Percentiles rank a stretch among this genome's conserved stretches.
phyloP scores from a whole-genome alignment of 2,113 vertebrate genomes.

The Amphilophus citrinellus region DNA sequence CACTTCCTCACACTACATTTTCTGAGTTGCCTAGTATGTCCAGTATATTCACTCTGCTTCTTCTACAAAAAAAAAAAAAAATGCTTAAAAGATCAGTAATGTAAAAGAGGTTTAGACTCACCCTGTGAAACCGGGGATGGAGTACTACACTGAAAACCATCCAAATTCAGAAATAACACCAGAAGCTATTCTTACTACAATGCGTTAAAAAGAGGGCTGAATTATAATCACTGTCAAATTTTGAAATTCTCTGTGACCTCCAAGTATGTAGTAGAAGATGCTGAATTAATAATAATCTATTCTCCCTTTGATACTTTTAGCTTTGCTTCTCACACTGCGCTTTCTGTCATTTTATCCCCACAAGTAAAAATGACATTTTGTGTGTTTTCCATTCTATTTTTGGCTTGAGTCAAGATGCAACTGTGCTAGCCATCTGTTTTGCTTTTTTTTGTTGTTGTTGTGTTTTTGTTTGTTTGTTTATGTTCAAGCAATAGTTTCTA shows the following conservation, averaged over 20 bases:
- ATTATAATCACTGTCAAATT: not conserved
- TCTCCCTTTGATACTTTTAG: not conserved
- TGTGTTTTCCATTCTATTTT: constrained; percentile 6
- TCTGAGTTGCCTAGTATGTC: not conserved
- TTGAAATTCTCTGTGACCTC: not conserved
- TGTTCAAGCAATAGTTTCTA: not conserved
- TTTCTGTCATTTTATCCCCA: not conserved
- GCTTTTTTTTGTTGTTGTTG: not conserved
- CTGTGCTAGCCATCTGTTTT: constrained; percentile 26
- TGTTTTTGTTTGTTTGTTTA: not conserved
- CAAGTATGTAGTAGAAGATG: not conserved
- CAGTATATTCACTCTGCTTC: not conserved
- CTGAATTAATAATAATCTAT: constrained; percentile 9
- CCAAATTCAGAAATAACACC: not conserved
- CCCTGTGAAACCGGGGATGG: not conserved
- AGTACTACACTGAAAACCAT: too few relatives aligned
- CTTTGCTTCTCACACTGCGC: not conserved
- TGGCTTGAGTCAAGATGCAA: not conserved
- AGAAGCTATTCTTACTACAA: not conserved
- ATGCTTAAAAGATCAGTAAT: not conserved
- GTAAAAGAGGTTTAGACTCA: not conserved
- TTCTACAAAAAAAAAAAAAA: not conserved
- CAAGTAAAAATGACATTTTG: constrained; percentile 17
- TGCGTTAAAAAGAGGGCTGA: not conserved
- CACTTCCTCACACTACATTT: not conserved